phyloP scores from a whole-genome alignment of 2,797 vertebrate genomes.

The Zenarchopterus dispar region DNA sequence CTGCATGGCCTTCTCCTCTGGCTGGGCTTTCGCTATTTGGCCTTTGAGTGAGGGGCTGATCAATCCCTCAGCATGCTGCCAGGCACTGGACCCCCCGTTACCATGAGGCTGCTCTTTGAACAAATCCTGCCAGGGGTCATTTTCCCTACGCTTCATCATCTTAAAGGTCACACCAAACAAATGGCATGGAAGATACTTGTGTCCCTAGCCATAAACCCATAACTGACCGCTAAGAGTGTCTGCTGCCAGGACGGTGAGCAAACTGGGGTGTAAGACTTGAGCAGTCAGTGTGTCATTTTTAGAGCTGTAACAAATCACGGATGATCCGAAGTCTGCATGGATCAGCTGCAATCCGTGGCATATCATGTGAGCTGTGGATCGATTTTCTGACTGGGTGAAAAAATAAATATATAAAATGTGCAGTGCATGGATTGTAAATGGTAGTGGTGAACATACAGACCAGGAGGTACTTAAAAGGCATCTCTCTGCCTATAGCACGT shows the following conservation, averaged over 20 bases:
- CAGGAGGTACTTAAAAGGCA: no score
- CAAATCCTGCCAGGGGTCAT: constrained; percentile 77
- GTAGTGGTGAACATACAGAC: no score
- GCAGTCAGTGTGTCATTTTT: constrained; percentile 9
- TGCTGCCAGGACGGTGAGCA: constrained; percentile 28
- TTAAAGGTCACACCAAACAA: constrained; percentile 82
- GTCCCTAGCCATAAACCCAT: constrained; percentile 57
- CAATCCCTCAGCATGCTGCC: constrained; percentile 77
- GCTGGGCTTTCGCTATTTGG: constrained; percentile 71
- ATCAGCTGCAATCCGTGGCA: no score
- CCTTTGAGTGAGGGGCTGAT: constrained; percentile 81
- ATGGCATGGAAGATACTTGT: constrained; percentile 72
- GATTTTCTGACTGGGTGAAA: no score
- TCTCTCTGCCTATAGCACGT: no score
- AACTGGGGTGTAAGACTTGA: constrained; percentile 26
- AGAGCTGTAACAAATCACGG: no score
- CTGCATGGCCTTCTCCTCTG: constrained; percentile 79
- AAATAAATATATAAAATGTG: no score
- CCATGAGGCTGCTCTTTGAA: constrained; percentile 80
- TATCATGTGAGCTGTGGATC: no score
- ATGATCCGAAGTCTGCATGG: not conserved
- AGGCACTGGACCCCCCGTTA: constrained; percentile 73
- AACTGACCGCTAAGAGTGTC: constrained; percentile 53
- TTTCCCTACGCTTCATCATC: constrained; percentile 76
- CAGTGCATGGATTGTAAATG: no score